Evolutionary conservation across 2,113 vertebrate genomes (phyloP).

Genomic region (Potamarius usumacintae): DNA sequence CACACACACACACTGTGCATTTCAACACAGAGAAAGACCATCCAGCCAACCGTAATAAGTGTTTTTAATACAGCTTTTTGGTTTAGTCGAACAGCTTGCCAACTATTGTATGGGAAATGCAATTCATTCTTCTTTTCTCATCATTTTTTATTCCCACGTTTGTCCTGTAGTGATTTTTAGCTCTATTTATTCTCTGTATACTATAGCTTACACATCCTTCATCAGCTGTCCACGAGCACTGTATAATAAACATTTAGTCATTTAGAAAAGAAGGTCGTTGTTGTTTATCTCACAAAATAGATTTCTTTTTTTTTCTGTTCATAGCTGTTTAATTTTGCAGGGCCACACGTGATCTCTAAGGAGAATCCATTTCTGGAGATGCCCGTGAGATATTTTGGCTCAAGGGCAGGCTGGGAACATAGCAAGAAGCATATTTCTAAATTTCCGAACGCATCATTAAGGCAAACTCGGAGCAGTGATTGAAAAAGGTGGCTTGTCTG

Average conservation of each 20-base stretch:
- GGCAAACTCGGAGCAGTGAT: neutral
- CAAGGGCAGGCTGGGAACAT: neutral
- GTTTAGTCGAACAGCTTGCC: neutral
- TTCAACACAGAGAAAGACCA: slow-evolving; percentile 6
- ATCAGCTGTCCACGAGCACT: too few species aligned
- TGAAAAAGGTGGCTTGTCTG: neutral
- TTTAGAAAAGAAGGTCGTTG: neutral
- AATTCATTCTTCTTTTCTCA: neutral
- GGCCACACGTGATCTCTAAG: neutral
- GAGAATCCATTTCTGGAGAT: neutral
- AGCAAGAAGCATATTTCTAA: neutral
- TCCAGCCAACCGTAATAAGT: neutral
- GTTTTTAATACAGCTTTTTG: slow-evolving; percentile 2
- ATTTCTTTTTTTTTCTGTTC: neutral
- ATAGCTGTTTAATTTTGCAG: neutral
- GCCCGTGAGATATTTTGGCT: neutral
- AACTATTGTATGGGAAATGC: slow-evolving; percentile 1
- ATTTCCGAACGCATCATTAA: neutral
- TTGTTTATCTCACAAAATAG: neutral
- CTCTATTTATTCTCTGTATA: neutral
- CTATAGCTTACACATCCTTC: neutral
- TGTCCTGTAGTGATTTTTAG: neutral
- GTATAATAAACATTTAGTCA: neutral
- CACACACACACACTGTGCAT: neutral
- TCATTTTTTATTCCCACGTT: neutral